Evolutionary conservation across 2,797 vertebrate species (phyloP).

Genomic region (Acestrorhynchus altus): DNA sequence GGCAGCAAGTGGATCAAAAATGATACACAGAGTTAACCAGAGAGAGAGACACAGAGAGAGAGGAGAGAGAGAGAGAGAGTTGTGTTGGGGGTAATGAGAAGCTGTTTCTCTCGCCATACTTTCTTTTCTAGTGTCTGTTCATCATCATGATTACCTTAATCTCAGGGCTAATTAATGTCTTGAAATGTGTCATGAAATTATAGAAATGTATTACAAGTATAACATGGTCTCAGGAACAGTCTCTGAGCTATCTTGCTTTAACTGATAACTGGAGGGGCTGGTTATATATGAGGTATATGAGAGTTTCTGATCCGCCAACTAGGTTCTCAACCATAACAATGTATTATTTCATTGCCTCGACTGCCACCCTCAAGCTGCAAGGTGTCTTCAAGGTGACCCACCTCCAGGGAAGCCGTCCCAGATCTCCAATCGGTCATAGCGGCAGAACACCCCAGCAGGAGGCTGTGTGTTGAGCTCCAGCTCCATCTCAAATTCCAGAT

Average conservation of each 20-base stretch:
- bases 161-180: no score
- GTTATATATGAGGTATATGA: no score
- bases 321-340: not conserved
- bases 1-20: conserved; percentile 26
- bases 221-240: no score
- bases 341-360: not conserved
- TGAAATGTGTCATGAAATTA: no score
- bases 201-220: no score
- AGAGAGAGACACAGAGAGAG: no score
- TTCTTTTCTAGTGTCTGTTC: not conserved
- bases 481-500: conserved; percentile 97
- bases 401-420: conserved; percentile 98
- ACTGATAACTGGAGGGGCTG: no score
- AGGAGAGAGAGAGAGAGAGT: no score
- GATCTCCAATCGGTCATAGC: conserved; percentile 95
- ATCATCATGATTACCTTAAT: not conserved
- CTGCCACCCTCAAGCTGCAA: not conserved
- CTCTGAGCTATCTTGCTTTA: no score
- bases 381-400: conserved; percentile 64
- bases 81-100: not conserved
- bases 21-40: not conserved
- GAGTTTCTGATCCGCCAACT: not conserved
- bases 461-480: conserved; percentile 91
- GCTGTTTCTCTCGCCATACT: no score
- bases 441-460: conserved; percentile 88